Percentiles rank a stretch among this genome's conserved stretches.
Conservation (phyloP, 2,113 vertebrate genomes). For the Brachyhypopomus occidentalis region DNA sequence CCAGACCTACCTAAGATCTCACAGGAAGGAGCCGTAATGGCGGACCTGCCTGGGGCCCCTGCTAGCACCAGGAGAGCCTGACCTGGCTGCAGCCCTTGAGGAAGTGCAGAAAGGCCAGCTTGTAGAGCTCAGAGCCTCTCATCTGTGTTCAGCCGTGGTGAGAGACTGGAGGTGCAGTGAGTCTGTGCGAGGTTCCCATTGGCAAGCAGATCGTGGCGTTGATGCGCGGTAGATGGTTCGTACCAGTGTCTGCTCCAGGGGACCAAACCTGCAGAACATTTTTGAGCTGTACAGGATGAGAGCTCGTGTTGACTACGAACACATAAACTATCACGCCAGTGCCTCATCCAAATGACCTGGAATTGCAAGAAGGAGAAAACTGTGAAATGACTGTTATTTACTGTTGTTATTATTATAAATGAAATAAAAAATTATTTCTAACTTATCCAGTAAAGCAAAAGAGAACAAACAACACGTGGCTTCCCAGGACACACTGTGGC, state of each 20-base stretch:
- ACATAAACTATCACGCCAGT: neutral
- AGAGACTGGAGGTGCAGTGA: neutral
- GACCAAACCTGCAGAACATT: constrained; percentile 1
- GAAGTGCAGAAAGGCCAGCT: constrained; percentile 2
- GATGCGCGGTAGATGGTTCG: neutral
- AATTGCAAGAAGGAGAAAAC: neutral
- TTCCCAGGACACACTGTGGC: constrained; percentile 27
- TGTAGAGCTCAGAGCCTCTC: neutral
- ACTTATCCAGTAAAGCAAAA: constrained; percentile 23
- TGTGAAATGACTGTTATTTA: neutral
- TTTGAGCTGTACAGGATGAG: neutral
- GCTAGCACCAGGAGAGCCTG: neutral
- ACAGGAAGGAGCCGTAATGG: neutral
- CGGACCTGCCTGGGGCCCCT: constrained; percentile 16
- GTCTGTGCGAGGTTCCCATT: neutral
- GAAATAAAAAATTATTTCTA: too few relatives aligned
- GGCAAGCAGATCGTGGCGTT: neutral
- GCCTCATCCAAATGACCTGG: neutral
- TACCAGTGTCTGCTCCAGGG: constrained; percentile 4
- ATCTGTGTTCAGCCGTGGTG: neutral
- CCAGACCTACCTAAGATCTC: neutral
- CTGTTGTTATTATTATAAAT: neutral
- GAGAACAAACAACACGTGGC: constrained; percentile 51
- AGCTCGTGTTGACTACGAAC: neutral
- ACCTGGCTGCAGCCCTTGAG: constrained; percentile 18